Percentiles rank a stretch among this genome's conserved stretches.
phyloP scores from a whole-genome alignment of 2,113 vertebrate species.

The Elanus axillaris region DNA sequence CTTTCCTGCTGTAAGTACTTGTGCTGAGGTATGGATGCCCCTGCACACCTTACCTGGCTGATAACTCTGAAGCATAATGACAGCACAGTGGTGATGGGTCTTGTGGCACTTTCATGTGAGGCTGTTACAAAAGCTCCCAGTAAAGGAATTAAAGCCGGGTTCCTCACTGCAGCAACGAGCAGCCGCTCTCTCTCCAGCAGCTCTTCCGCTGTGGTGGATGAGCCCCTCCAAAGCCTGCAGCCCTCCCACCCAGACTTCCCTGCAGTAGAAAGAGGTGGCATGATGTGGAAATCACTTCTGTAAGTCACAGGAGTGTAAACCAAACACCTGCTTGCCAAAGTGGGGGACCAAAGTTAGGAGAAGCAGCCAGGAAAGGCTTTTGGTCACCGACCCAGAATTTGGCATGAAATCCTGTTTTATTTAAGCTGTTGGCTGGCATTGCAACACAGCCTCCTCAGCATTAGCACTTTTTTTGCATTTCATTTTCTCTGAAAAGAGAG shows the following conservation, averaged over 20 bases:
- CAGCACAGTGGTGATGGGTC: background rate
- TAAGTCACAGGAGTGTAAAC: background rate
- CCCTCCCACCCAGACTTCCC: background rate
- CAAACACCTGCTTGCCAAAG: background rate
- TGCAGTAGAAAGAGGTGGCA: background rate
- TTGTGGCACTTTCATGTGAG: background rate
- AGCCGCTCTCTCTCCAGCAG: background rate
- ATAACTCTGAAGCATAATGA: background rate
- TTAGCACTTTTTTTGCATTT: background rate
- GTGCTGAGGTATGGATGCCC: background rate
- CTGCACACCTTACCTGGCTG: background rate
- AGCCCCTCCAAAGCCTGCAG: background rate
- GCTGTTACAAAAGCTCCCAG: background rate
- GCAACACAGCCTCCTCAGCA: background rate
- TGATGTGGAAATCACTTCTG: background rate
- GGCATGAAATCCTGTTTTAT: background rate
- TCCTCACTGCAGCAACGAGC: background rate
- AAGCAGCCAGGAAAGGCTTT: background rate
- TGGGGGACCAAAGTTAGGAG: fast-evolving
- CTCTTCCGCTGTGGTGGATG: background rate
- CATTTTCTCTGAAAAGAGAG: background rate
- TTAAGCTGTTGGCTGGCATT: background rate
- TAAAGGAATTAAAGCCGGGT: background rate
- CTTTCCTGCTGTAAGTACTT: background rate
- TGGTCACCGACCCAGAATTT: background rate